Percentiles rank a stretch among this genome's conserved stretches.
Conservation (phyloP, 2,888 invertebrate species). For the Temnothorax rugatulus region DNA sequence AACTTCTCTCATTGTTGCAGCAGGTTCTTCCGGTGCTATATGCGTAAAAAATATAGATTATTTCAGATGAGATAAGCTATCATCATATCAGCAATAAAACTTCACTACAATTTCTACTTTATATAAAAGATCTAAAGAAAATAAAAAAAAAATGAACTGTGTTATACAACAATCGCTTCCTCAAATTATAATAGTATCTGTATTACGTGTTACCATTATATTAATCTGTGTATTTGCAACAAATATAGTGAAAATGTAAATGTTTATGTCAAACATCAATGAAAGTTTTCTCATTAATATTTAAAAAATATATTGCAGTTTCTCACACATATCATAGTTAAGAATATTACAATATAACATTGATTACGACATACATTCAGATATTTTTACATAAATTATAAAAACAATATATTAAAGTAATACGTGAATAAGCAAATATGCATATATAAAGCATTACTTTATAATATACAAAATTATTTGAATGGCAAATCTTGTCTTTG, state of each 20-base stretch:
- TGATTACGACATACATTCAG: neutral
- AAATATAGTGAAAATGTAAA: neutral
- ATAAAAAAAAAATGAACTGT: neutral
- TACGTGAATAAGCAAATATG: neutral
- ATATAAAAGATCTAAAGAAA: neutral
- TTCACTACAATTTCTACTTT: neutral
- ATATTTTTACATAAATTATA: neutral
- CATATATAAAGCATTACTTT: neutral
- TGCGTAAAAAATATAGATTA: slow-evolving; percentile 23
- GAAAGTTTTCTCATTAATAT: neutral
- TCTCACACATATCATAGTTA: neutral
- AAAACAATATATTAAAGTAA: neutral
- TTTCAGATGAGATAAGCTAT: neutral
- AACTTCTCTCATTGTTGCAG: slow-evolving; percentile 96
- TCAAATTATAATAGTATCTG: neutral
- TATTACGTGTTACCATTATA: neutral
- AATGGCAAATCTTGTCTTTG: neutral
- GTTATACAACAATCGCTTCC: neutral
- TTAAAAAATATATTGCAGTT: neutral
- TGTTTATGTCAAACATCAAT: neutral
- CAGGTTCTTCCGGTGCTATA: slow-evolving; percentile 85
- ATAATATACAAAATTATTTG: neutral
- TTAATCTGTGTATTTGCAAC: neutral
- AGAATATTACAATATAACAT: neutral
- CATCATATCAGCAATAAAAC: neutral